Conservation (phyloP, 2,888 invertebrate species). For the Drosophila limbata region DNA sequence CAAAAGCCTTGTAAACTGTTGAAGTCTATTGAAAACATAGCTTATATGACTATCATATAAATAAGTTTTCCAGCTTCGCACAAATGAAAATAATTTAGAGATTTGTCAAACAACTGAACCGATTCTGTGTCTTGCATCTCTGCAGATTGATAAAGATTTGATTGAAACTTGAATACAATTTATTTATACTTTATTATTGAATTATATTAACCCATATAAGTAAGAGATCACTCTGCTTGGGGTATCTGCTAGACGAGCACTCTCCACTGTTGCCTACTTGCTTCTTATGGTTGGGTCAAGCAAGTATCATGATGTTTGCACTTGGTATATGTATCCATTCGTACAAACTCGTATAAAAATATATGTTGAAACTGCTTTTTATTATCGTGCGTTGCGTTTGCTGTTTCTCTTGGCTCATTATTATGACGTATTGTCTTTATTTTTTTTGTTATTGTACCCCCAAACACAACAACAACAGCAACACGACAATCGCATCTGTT, state of each 20-base stretch:
- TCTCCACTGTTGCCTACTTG: constrained; percentile 1
- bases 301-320: constrained; percentile 47
- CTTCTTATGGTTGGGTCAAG: constrained; percentile 34
- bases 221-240: not conserved
- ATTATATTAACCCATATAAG: not conserved
- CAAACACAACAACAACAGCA: constrained; percentile 22
- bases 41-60: not conserved
- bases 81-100: not conserved
- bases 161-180: not conserved
- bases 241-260: constrained; percentile 13
- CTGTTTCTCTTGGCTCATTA: constrained; percentile 64
- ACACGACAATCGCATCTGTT: constrained; percentile 52
- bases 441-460: constrained; percentile 38
- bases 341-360: constrained; percentile 14
- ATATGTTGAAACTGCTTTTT: constrained; percentile 60
- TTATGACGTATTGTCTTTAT: constrained; percentile 69
- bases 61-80: not conserved
- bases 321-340: constrained; percentile 32
- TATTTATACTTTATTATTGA: not conserved
- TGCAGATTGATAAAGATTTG: not conserved
- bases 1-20: constrained; percentile 16
- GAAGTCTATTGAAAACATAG: constrained; percentile 1
- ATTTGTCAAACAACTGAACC: not conserved
- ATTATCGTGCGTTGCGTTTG: constrained; percentile 50
- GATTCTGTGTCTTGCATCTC: too few relatives aligned